phyloP scores from a whole-genome alignment of 2,113 vertebrate genomes.

The Lasiurus borealis region DNA sequence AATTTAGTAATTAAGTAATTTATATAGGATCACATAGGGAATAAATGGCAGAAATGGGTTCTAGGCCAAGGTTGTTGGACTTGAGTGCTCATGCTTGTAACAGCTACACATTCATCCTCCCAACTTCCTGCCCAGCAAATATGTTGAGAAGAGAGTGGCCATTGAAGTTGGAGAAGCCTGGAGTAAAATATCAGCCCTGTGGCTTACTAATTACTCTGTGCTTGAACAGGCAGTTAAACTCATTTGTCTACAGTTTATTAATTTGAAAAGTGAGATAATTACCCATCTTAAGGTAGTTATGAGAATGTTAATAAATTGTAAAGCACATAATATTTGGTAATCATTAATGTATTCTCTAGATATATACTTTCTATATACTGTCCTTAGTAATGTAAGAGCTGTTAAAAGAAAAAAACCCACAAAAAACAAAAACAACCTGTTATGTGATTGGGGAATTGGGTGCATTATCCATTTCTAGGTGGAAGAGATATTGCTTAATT shows the following conservation, averaged over 20 bases:
- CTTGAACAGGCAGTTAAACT: background rate
- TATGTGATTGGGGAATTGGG: background rate
- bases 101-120: background rate
- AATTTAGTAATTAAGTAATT: background rate
- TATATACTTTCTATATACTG: background rate
- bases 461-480: background rate
- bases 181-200: background rate
- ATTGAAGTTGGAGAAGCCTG: background rate
- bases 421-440: background rate
- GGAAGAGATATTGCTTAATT: background rate
- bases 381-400: background rate
- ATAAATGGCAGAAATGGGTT: background rate
- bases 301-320: slow-evolving; percentile 17
- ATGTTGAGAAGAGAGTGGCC: background rate
- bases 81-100: background rate
- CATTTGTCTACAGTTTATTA: background rate
- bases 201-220: background rate
- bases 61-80: background rate
- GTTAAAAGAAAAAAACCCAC: background rate
- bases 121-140: background rate
- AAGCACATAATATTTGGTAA: background rate
- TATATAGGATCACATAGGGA: background rate
- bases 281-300: background rate
- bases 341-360: slow-evolving; percentile 1
- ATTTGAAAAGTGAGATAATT: slow-evolving; percentile 17